Evolutionary conservation across 2,113 vertebrate species (phyloP), one percentile per base, ranked within the genome.

Genomic region (Ageneiosus marmoratus): DNA sequence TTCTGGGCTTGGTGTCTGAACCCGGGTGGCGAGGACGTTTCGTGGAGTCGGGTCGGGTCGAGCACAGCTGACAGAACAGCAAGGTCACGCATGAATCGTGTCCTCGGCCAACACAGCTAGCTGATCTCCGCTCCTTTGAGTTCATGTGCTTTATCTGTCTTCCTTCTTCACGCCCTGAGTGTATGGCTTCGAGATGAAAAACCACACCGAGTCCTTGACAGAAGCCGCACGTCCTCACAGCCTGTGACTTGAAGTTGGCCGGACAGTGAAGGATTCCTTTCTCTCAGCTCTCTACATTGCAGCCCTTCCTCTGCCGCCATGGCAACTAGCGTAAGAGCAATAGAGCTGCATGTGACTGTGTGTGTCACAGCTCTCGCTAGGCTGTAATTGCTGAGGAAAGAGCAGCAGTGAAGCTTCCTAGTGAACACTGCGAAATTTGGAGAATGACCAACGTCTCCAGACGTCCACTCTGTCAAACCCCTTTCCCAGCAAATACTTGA

Each of bases 191-290:
- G 81, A n/a, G n/a, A n/a, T n/a, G n/a, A n/a, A n/a, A n/a, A n/a
- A n/a, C n/a, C n/a, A n/a, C n/a, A n/a, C n/a, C n/a, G n/a, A 85
- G 89, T 87, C 83, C 86, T 81, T 55, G 70, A 84, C 62, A 56
- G 60, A 27, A 13, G 60, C 63, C 77, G 60, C 82, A 70, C 83
- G 82, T 50, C 2, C 60, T 55, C 10, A 56, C 11, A 75, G 56
- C 81, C 53, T 80, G 83, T 63, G 82, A 72, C 73, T 67, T 13
- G 67, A 55, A 65, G 78, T 79, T 69, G 50, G 74, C 63, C 46
- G 70, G 77, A 56, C 77, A 70, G 12, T 86, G 56, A 81, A 81
- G 37, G 70, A 83, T 75, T 55, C 34, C 16, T 86, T 46, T 80
- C 63, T 44, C 20, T 69, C 62, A 65, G 37, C 60, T 51, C 37